Evolutionary conservation across 1,140 invertebrate genomes (phyloP), one percentile per base, ranked within the genome.

Genomic region (Scylla paramamosain): DNA sequence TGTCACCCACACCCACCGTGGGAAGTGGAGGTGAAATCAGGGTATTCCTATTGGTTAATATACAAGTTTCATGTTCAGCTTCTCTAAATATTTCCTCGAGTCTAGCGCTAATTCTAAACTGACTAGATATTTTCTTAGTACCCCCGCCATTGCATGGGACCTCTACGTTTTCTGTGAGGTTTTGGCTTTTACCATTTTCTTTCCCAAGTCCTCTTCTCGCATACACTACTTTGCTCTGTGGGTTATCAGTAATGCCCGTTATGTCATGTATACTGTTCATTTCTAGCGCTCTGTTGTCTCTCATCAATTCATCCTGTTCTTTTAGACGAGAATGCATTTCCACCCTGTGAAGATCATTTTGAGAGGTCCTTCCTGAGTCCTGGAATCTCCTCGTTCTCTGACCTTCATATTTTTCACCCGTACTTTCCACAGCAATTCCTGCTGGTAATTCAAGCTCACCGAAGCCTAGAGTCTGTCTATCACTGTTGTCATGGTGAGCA

Each of bases 81-180:
- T 77, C 67, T 29, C 94, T 92, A 48, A 95, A 95, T 67, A 95
- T 95, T 31, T 93, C 59, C 20, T 95, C 94, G 8, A 95, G 29
- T 93, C 92, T 93, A 4, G 45, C 20, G 52, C 67, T 39, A 39
- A 95, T 95, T 93, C 14, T 95, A 86, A 32, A n/a, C 29, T n/a
- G 39, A 32, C 91, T 92, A 31, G 59, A 87, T 77, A 10, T 31
- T 89, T 29, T 45, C 12, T 29, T n/a, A 77, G 94, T 93, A 0
- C 20, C 84, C 91, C 84, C 52, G 87, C 4, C 10, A 14, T 7
- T 31, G 4, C 7, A 39, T 0, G 16, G 6, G 0, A 12, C 10
- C 0, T 29, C 10, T n/a, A 48, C 84, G 91, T 95, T 95, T 95
- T 95, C 94, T 95, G 29, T 93, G 3, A 28, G 0, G 0, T 7